Base-by-base conservation (phyloP, 1,140 invertebrate genomes). In the Neoseiulus cucumeris region DNA sequence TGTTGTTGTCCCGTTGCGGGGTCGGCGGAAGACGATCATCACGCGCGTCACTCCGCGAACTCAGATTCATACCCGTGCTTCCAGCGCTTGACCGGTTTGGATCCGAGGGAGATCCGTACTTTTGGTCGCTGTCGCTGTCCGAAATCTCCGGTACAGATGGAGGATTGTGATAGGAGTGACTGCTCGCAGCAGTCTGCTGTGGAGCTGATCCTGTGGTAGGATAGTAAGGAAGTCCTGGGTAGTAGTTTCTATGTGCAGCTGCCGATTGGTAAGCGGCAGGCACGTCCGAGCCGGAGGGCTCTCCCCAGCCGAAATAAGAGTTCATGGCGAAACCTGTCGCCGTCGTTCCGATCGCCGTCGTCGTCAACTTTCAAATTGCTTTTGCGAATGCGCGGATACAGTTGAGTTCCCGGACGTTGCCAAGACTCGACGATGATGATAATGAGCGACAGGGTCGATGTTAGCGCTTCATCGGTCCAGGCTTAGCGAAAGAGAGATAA, bases 251-350 rank as follows among this genome's bases (percentile, higher is more conserved):
- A 25, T 59, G 51, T 14, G 51, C 33, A 33, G 51, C 51, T 9
- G 33, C 33, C 22, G 51, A 59, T 33, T 59, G 51, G 51, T 59
- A 59, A 25, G 51, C 51, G 22, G 25, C 51, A 2, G 51, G 22
- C 22, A 59, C 51, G 51, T 59, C 51, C 25, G 51, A 59, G 33
- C 51, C 51, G 14, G 51, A 59, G 51, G 51, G 51, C 33, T 59
- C 51, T 14, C 51, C 51, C 51, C 51, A 59, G 33, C 51, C 51
- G 22, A 59, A 59, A 20, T 59, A 59, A 33, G 51, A 59, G 51
- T 59, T 59, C 51, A 59, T 59, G 51, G 25, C 33, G 51, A 59
- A 33, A 33, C 51, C 33, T 39, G 33, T 39, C 51, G 51, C 25
- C 51, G 51, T 59, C 14, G 45, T 28, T 17, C 14, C 22, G 51